Conservation (phyloP, 92 coral and sea anemone genomes). For the Montipora capitata region DNA sequence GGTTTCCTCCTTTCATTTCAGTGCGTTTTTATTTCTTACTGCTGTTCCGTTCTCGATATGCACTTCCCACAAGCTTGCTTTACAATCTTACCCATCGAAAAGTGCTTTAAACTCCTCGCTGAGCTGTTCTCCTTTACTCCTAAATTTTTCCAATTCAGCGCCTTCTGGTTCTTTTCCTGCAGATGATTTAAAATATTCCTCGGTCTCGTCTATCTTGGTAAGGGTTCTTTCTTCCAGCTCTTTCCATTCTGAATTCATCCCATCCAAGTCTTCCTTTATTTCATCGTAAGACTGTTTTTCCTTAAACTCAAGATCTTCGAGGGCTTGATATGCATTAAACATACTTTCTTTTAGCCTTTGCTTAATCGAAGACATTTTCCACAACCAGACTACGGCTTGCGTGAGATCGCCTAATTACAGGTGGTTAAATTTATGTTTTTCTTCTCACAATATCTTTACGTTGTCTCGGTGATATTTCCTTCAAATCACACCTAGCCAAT, state of each 20-base stretch:
- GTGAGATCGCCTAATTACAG: not conserved
- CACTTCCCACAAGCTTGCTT: too few relatives aligned
- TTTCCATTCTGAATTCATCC: slow-evolving; percentile 6
- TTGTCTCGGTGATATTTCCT: not conserved
- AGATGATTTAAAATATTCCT: slow-evolving; percentile 13
- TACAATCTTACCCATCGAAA: not conserved
- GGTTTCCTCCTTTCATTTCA: too few relatives aligned
- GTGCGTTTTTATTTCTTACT: too few relatives aligned
- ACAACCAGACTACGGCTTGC: not conserved
- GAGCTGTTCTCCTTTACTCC: not conserved
- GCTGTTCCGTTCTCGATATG: too few relatives aligned
- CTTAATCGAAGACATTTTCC: too few relatives aligned
- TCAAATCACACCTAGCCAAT: not conserved
- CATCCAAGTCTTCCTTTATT: not conserved
- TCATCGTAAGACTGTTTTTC: not conserved
- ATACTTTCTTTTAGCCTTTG: not conserved
- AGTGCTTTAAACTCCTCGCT: not conserved
- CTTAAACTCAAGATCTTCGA: slow-evolving; percentile 11
- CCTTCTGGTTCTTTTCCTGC: slow-evolving; percentile 10
- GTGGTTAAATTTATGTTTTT: not conserved
- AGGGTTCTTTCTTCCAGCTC: slow-evolving; percentile 7
- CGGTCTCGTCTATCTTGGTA: slow-evolving; percentile 4
- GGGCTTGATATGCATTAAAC: not conserved
- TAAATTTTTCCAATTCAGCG: not conserved
- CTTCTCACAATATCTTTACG: not conserved